phyloP scores from a whole-genome alignment of 2,888 invertebrate genomes.

The Drosophila robusta region DNA sequence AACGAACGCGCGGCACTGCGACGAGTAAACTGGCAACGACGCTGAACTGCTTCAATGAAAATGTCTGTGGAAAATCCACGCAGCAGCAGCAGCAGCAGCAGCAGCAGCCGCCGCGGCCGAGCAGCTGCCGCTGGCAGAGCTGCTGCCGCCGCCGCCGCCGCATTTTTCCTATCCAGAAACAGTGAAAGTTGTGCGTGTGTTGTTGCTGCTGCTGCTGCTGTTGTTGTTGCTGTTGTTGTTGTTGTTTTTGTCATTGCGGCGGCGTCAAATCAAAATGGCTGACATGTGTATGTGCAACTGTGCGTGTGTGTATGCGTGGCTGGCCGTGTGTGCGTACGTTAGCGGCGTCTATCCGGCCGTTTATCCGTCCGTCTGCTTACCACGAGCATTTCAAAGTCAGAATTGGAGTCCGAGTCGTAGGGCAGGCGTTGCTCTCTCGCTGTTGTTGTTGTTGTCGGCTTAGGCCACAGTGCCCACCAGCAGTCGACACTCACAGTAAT shows the following conservation, averaged over 20 bases:
- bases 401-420: constrained; percentile 31
- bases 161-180: constrained; percentile 63
- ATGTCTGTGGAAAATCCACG: constrained; percentile 69
- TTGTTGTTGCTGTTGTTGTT: constrained; percentile 18
- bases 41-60: constrained; percentile 68
- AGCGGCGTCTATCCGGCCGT: constrained; percentile 64
- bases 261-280: constrained; percentile 63
- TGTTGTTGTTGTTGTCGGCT: constrained; percentile 6
- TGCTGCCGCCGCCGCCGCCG: constrained; percentile 21
- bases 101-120: constrained; percentile 22
- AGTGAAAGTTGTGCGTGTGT: constrained; percentile 64
- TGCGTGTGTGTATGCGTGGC: constrained; percentile 3
- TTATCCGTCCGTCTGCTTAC: constrained; percentile 55
- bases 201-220: too few species aligned
- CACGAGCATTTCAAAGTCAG: constrained; percentile 23
- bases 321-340: constrained; percentile 16
- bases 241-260: constrained; percentile 40
- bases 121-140: constrained; percentile 22
- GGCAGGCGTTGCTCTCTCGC: constrained; percentile 18
- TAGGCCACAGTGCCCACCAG: constrained; percentile 29
- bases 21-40: constrained; percentile 70
- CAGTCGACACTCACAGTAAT: constrained; percentile 3
- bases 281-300: constrained; percentile 29
- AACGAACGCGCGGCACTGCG: constrained; percentile 75
- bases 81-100: constrained; percentile 23